Conservation (phyloP, 2,888 invertebrate genomes). For the Galeruca laticollis region DNA sequence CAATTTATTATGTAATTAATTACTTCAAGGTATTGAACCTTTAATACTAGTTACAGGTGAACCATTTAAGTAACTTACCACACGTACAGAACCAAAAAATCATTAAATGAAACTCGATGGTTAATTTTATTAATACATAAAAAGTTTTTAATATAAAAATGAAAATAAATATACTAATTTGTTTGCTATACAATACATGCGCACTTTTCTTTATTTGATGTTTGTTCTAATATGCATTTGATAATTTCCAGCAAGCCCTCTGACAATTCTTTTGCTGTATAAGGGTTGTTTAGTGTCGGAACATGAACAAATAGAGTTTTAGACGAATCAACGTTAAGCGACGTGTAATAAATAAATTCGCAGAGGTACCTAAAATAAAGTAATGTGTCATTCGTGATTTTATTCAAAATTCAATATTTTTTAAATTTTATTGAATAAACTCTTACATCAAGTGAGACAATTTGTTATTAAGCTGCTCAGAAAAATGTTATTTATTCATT, state of each 20-base stretch:
- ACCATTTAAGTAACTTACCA: no score
- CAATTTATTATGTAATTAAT: no score
- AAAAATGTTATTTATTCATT: no score
- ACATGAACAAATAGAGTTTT: slow-evolving; percentile 84
- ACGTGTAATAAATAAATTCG: slow-evolving; percentile 85
- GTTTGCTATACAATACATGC: not conserved
- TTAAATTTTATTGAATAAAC: not conserved
- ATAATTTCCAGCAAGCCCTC: slow-evolving; percentile 69
- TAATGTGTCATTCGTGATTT: not conserved
- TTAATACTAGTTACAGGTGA: no score
- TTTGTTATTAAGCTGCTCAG: no score
- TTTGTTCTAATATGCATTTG: slow-evolving; percentile 54
- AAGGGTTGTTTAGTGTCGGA: slow-evolving; percentile 74
- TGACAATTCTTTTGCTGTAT: slow-evolving; percentile 72
- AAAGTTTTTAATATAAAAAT: no score
- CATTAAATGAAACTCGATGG: no score
- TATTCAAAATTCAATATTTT: not conserved
- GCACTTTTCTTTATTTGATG: slow-evolving; percentile 28
- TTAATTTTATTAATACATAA: no score
- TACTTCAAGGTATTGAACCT: no score
- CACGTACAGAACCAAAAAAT: no score
- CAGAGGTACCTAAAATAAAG: slow-evolving; percentile 76
- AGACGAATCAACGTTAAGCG: slow-evolving; percentile 73
- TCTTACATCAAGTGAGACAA: not conserved
- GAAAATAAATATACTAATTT: no score